Evolutionary conservation across 2,113 vertebrate species (phyloP), one percentile per base, ranked within the genome.

Genomic region (Perognathus longimembris): DNA sequence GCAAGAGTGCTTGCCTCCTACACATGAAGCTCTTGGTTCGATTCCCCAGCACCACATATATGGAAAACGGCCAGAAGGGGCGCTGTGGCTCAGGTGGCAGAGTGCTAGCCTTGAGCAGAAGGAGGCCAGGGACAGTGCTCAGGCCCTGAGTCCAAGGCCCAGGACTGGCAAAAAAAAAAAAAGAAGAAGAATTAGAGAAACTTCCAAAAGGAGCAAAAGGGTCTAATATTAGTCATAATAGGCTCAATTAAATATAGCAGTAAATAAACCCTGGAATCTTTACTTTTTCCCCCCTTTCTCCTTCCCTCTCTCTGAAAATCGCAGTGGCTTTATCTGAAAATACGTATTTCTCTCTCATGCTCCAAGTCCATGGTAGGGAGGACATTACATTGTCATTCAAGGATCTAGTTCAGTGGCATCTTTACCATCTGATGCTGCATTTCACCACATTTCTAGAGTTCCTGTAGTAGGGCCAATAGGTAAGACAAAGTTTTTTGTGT

Each of bases 121-220:
- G n/a, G n/a, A n/a, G n/a, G n/a, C n/a, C n/a, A n/a, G n/a, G n/a
- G n/a, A n/a, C n/a, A n/a, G n/a, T n/a, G 45, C 45, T 45, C 45
- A 45, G 50, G 59, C 7, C 3, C 57, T 45, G 38, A 85, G 57
- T 66, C 50, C 32, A 61, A 42, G n/a, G 63, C 57, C 76, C 32
- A 78, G 50, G 34, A 32, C 73, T 94, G 84, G 77, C 45, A 6
- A 45, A 89, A 74, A 50, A 9, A 70, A 64, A 15, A 88, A 61
- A n/a, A n/a, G n/a, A n/a, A n/a, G n/a, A 69, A 78, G 17, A 10
- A 20, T 82, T 90, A 8, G 85, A 20, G 85, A 91, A 94, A 88
- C 28, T 71, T 38, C 34, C n/a, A 57, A 34, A 69, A 71, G 90
- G 63, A 90, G 91, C 45, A 76, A 93, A 71, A 89, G 28, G 7